Conservation (phyloP, 2,113 vertebrate species). For the Gavialis gangeticus region DNA sequence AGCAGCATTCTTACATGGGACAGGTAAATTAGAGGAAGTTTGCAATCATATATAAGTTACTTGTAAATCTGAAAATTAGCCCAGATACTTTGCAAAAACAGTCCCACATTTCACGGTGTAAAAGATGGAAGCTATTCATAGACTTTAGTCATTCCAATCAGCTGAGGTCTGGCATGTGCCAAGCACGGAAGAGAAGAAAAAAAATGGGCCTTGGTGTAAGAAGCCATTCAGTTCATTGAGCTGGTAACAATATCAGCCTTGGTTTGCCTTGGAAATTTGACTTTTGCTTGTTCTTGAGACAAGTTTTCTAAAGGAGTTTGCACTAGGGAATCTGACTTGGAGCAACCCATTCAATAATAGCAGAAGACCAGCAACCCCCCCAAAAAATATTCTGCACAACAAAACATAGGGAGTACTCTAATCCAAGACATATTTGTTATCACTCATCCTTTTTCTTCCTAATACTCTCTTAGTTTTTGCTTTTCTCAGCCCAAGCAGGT, state of each 20-base stretch:
- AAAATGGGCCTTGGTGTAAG: background rate
- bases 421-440: background rate
- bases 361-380: background rate
- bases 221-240: rapidly evolving
- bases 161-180: background rate
- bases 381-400: background rate
- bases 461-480: background rate
- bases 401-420: rapidly evolving
- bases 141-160: background rate
- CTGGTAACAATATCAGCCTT: background rate
- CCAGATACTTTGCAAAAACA: background rate
- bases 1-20: rapidly evolving
- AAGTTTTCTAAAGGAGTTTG: background rate
- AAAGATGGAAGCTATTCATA: background rate
- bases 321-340: background rate
- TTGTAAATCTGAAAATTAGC: background rate
- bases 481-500: slow-evolving; percentile 3
- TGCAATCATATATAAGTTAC: background rate
- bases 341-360: background rate
- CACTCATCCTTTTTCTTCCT: background rate
- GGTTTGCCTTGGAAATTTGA: background rate
- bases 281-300: background rate
- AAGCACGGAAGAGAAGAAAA: background rate
- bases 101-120: background rate
- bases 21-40: background rate